Evolutionary conservation across 2,888 invertebrate species (phyloP).

Genomic region (Dasysyrphus tricinctus): DNA sequence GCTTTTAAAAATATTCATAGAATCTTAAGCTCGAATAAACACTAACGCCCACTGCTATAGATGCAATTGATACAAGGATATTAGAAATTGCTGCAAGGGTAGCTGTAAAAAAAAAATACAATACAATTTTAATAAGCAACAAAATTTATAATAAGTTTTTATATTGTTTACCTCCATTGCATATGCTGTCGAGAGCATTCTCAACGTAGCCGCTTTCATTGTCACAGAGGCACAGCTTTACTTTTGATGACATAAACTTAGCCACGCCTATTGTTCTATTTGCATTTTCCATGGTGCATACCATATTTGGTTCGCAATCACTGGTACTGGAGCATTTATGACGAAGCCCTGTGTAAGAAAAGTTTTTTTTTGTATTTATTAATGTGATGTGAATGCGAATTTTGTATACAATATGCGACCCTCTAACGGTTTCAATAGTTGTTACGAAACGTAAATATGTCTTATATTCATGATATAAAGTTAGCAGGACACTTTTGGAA

Average conservation of each 20-base stretch:
- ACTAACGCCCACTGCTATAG: slow-evolving; percentile 79
- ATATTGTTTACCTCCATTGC: slow-evolving; percentile 84
- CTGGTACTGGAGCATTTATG: slow-evolving; percentile 86
- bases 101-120: slow-evolving; percentile 75
- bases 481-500: too few species aligned
- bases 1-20: slow-evolving; percentile 62
- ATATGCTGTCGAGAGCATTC: slow-evolving; percentile 85
- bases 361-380: background rate
- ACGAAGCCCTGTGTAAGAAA: slow-evolving; percentile 79
- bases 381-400: too few species aligned
- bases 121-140: background rate
- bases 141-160: background rate
- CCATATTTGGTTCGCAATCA: slow-evolving; percentile 87
- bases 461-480: too few species aligned
- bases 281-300: slow-evolving; percentile 86
- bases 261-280: slow-evolving; percentile 84
- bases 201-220: slow-evolving; percentile 87
- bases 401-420: too few species aligned
- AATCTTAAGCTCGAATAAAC: slow-evolving; percentile 76
- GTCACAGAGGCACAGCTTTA: slow-evolving; percentile 86
- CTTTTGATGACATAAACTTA: slow-evolving; percentile 83
- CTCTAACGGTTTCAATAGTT: too few species aligned
- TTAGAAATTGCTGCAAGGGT: slow-evolving; percentile 78
- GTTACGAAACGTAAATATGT: too few species aligned
- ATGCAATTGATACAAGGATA: slow-evolving; percentile 78